Conservation (phyloP, 2,888 invertebrate genomes). For the Bimastos eiseni region DNA sequence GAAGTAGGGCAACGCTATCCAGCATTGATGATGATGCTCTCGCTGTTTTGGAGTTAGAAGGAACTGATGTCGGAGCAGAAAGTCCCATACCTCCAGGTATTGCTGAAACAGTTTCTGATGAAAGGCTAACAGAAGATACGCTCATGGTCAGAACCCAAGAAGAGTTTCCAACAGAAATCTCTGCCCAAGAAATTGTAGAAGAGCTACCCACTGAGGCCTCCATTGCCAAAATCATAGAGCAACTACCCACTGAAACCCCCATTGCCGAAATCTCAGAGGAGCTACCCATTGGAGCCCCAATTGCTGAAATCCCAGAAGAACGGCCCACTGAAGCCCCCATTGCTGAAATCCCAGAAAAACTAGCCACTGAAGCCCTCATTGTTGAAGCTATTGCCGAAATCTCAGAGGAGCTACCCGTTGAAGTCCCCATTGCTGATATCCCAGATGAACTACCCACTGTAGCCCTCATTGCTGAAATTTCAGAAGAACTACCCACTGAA, state of each 20-base stretch:
- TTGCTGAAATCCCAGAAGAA: neutral
- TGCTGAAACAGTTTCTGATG: neutral
- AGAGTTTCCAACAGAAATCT: neutral
- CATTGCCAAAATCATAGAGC: neutral
- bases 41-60: no score
- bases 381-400: neutral
- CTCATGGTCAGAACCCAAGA: neutral
- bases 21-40: neutral
- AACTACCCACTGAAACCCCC: neutral
- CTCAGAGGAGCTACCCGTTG: neutral
- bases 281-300: slow-evolving; percentile 22
- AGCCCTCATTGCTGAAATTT: neutral
- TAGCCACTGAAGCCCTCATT: no score
- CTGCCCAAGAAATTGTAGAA: neutral
- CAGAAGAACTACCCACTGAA: neutral
- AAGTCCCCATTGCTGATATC: neutral
- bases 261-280: slow-evolving; percentile 23
- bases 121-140: neutral
- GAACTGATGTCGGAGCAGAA: neutral
- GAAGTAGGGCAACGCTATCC: neutral
- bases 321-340: no score
- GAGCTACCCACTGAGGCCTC: neutral
- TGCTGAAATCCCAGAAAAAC: no score
- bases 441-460: neutral
- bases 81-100: neutral